Conservation (phyloP, 2,797 vertebrate species). For the Microtus agrestis region DNA sequence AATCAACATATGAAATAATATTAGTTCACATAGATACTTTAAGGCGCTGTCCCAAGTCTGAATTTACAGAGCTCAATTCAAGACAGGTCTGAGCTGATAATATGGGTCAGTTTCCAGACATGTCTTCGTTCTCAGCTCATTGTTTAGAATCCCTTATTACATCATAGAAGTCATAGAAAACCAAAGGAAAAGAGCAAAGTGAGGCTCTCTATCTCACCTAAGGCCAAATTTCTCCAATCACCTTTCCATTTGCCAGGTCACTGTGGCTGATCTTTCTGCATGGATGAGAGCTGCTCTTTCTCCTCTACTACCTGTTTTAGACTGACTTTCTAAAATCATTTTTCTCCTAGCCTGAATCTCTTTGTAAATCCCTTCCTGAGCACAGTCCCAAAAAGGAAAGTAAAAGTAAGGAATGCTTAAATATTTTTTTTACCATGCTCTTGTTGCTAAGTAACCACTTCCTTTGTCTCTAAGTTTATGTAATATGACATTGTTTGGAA, state of each 20-base stretch:
- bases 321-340: neutral
- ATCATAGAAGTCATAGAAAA: neutral
- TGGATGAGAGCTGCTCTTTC: neutral
- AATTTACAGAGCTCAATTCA: neutral
- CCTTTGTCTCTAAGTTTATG: constrained; percentile 74
- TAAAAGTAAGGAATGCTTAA: constrained; percentile 67
- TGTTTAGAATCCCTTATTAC: neutral
- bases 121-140: neutral
- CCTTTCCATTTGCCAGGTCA: neutral
- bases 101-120: neutral
- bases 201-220: neutral
- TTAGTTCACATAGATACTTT: neutral
- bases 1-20: neutral
- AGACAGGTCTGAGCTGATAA: neutral
- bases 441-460: constrained; percentile 83
- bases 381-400: constrained; percentile 64
- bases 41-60: neutral
- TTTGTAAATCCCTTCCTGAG: constrained; percentile 68
- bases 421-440: neutral
- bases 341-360: constrained; percentile 2
- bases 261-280: neutral
- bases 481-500: constrained; percentile 78
- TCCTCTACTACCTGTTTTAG: neutral
- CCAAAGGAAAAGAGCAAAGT: neutral
- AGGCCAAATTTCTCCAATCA: neutral